phyloP scores from a whole-genome alignment of 2,797 vertebrate species.

The Clarias platycephalus region DNA sequence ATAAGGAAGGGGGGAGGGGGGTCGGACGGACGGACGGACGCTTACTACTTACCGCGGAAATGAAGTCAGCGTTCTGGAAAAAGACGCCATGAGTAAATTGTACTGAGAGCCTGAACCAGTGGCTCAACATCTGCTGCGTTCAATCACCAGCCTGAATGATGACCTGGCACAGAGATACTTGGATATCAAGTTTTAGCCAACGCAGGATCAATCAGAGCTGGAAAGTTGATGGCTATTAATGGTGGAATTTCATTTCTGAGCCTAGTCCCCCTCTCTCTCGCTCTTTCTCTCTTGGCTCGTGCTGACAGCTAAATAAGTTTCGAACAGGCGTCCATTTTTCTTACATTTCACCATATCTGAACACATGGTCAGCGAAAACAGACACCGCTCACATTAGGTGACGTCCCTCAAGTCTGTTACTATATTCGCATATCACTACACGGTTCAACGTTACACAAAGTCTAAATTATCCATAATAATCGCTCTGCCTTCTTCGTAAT shows the following conservation, averaged over 20 bases:
- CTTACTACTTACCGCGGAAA: conserved; percentile 82
- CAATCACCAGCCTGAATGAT: conserved; percentile 57
- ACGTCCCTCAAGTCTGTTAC: not conserved
- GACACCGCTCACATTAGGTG: not conserved
- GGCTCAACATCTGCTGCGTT: conserved; percentile 29
- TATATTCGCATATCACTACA: too few species aligned
- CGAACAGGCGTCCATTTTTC: conserved; percentile 26
- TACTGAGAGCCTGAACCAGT: not conserved
- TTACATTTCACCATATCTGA: conserved; percentile 1
- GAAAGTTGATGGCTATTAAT: conserved; percentile 32
- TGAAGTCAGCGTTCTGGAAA: conserved; percentile 66
- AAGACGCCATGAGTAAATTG: not conserved
- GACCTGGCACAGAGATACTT: conserved; percentile 54
- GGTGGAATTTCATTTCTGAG: conserved; percentile 32
- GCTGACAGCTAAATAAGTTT: conserved; percentile 44
- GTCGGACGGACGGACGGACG: not conserved
- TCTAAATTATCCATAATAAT: not conserved
- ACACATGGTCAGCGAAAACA: conserved; percentile 15
- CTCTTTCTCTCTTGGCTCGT: not conserved
- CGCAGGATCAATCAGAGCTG: conserved; percentile 43
- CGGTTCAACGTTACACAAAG: not conserved
- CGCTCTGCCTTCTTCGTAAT: not conserved
- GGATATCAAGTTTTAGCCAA: conserved; percentile 49
- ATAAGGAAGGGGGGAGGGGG: not conserved
- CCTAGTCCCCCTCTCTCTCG: not conserved